These are phyloP conservation scores for Lasioglossum villosulum DNA, from an alignment of 2,888 invertebrate species.

Conservation along the genomic window DNA sequence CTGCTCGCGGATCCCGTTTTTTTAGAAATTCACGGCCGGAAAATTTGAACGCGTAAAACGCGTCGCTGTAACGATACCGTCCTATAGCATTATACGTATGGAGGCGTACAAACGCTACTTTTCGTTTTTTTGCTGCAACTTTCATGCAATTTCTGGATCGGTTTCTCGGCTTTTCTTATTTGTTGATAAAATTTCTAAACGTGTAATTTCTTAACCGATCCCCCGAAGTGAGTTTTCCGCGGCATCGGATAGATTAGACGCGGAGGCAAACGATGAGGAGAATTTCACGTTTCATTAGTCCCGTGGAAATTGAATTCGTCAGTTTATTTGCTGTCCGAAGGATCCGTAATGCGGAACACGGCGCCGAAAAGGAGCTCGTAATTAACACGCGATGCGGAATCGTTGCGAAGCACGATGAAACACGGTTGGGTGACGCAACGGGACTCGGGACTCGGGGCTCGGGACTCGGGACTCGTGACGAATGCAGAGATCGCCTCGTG, in stretches of 20 bases:
- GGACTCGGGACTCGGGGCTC: too few species aligned
- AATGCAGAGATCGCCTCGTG: conserved; percentile 5
- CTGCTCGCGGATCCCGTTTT: background rate
- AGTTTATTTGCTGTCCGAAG: background rate
- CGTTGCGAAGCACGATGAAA: background rate
- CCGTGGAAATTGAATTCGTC: background rate
- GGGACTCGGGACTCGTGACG: background rate
- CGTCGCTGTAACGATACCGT: too few species aligned
- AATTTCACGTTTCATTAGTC: background rate
- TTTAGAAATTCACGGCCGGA: too few species aligned
- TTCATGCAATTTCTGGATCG: too few species aligned
- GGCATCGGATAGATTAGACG: background rate
- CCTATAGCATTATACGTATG: too few species aligned
- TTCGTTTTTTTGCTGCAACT: too few species aligned
- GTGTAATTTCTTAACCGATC: background rate
- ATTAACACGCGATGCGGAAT: background rate
- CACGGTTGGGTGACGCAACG: background rate
- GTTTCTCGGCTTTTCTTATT: too few species aligned
- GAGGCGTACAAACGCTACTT: too few species aligned
- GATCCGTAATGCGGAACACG: background rate
- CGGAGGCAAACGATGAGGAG: background rate
- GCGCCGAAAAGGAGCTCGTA: background rate
- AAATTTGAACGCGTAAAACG: too few species aligned
- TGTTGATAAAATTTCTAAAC: too few species aligned
- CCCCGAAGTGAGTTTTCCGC: background rate